phyloP scores from a whole-genome alignment of 1,140 invertebrate species.

The Mesaphorura yosii region DNA sequence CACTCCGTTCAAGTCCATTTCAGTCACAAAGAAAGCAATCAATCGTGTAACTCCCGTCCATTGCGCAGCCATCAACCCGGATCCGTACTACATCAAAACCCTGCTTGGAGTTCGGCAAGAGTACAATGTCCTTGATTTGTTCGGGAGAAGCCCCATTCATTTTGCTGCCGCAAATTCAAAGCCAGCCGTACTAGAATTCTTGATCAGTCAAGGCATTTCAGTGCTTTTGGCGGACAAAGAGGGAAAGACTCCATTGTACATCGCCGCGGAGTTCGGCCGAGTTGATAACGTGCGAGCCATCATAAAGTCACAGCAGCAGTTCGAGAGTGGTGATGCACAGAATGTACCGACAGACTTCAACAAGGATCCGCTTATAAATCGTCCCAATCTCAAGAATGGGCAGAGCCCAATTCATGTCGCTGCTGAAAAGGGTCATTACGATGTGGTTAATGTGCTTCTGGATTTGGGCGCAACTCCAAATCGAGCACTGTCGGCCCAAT shows the following conservation, averaged over 20 bases:
- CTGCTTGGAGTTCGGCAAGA: constrained; percentile 37
- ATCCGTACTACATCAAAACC: constrained; percentile 38
- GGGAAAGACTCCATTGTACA: constrained; percentile 40
- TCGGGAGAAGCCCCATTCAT: constrained; percentile 40
- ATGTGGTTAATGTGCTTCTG: constrained; percentile 38
- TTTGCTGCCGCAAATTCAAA: constrained; percentile 43
- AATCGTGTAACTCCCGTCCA: constrained; percentile 43
- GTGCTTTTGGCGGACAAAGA: constrained; percentile 32
- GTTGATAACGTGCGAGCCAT: constrained; percentile 41
- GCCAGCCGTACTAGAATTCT: constrained; percentile 39
- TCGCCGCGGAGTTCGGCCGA: constrained; percentile 39
- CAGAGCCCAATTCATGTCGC: constrained; percentile 43
- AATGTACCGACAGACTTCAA: background rate
- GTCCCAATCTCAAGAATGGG: constrained; percentile 34
- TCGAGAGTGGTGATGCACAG: background rate
- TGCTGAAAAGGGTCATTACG: constrained; percentile 36
- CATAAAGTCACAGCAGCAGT: constrained; percentile 31
- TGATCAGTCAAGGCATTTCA: constrained; percentile 34
- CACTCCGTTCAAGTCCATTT: constrained; percentile 35
- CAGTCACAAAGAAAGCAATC: constrained; percentile 38
- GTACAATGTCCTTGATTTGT: constrained; percentile 38
- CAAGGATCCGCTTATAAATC: background rate
- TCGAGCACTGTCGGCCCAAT: constrained; percentile 32
- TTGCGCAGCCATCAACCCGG: constrained; percentile 45
- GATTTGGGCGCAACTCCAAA: constrained; percentile 37